Conservation (phyloP, 2,113 vertebrate genomes). For the Xenopus borealis region DNA sequence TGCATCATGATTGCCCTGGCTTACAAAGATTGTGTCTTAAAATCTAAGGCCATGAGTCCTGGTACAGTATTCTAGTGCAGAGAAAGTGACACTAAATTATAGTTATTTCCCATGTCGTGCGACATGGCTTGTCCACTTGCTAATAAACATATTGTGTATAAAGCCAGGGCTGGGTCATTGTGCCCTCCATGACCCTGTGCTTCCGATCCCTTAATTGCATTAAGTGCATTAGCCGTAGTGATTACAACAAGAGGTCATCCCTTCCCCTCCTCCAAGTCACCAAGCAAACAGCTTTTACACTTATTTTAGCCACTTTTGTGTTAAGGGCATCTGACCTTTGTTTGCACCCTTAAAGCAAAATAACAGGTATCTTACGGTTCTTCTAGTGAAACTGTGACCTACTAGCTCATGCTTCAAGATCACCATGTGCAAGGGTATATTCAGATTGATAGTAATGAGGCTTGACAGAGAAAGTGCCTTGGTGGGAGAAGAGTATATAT, state of each 20-base stretch:
- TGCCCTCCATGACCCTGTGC: constrained; percentile 29
- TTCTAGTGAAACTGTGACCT: neutral
- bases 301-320: constrained; percentile 9
- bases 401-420: neutral
- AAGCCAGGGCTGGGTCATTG: constrained; percentile 9
- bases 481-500: constrained; percentile 1
- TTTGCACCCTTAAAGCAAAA: too few relatives aligned
- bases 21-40: too few relatives aligned
- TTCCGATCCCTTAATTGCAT: constrained; percentile 43
- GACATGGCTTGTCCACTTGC: neutral
- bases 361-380: too few relatives aligned
- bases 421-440: neutral
- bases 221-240: constrained; percentile 25
- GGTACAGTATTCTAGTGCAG: too few relatives aligned
- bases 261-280: constrained; percentile 11
- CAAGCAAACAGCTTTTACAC: neutral
- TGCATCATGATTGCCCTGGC: too few relatives aligned
- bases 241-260: constrained; percentile 31
- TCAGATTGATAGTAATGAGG: constrained; percentile 22
- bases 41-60: too few relatives aligned
- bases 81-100: too few relatives aligned
- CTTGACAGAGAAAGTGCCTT: constrained; percentile 22
- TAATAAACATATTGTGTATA: constrained; percentile 11
- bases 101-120: too few relatives aligned
- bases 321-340: too few relatives aligned